These are phyloP conservation scores for Drosophila ezoana DNA, from an alignment of 2,888 invertebrate genomes.

Conservation along the genomic window DNA sequence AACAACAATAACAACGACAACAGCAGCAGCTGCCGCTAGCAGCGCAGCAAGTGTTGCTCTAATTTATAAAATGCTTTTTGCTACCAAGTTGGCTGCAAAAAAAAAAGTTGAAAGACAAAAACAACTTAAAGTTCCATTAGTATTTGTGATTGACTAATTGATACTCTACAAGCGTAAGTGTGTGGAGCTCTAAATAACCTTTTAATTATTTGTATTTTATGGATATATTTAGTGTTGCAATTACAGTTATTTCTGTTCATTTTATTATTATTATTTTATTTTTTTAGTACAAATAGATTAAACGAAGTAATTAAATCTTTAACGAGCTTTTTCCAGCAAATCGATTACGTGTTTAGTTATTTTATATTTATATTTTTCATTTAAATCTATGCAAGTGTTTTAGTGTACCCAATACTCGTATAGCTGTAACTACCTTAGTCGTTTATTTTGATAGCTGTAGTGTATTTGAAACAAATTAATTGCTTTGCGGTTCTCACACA, in stretches of 20 bases:
- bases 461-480: slow-evolving; percentile 74
- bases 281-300: neutral
- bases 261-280: neutral
- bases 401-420: neutral
- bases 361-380: neutral
- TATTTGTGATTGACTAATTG: slow-evolving; percentile 21
- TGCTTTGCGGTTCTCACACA: slow-evolving; percentile 77
- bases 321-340: no score
- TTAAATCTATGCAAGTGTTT: neutral
- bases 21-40: slow-evolving; percentile 32
- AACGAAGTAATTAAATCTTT: no score
- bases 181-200: no score
- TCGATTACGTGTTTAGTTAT: neutral
- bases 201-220: neutral
- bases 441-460: slow-evolving; percentile 26
- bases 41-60: slow-evolving; percentile 76
- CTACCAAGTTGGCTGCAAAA: slow-evolving; percentile 60
- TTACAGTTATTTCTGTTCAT: neutral
- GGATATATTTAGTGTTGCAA: neutral
- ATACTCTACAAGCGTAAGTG: slow-evolving; percentile 26
- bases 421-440: slow-evolving; percentile 14
- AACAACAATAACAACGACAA: slow-evolving; percentile 15
- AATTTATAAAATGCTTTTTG: slow-evolving; percentile 77
- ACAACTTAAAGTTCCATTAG: slow-evolving; percentile 6
- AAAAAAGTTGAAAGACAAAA: slow-evolving; percentile 28